Conservation (phyloP, 2,888 invertebrate species). For the Athetis lepigone region DNA sequence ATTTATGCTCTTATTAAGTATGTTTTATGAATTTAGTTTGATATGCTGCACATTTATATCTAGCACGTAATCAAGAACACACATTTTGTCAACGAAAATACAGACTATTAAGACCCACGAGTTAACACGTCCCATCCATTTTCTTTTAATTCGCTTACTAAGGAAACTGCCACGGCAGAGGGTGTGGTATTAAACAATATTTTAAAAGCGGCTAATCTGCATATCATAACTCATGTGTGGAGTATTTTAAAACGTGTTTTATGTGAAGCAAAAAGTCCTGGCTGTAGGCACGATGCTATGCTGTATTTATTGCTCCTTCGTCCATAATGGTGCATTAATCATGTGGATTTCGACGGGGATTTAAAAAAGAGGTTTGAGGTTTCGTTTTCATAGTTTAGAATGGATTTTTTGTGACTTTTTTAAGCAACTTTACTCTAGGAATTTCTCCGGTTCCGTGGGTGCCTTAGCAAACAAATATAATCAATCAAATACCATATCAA, state of each 20-base stretch:
- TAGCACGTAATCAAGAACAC: neutral
- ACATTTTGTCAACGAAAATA: neutral
- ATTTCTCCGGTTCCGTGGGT: too few species aligned
- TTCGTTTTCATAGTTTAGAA: conserved; percentile 13
- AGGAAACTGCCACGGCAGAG: conserved; percentile 35
- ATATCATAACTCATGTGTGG: conserved; percentile 54
- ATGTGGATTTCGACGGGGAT: conserved; percentile 37
- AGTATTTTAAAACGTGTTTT: conserved; percentile 54
- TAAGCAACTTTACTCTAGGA: too few species aligned
- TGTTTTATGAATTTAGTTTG: too few species aligned
- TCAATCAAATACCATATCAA: too few species aligned
- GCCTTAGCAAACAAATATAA: too few species aligned
- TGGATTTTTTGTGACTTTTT: too few species aligned
- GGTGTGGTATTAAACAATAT: conserved; percentile 57
- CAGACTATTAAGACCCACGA: neutral
- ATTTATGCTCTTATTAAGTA: too few species aligned
- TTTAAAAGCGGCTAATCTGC: conserved; percentile 58
- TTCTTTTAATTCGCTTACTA: conserved; percentile 20
- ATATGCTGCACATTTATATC: neutral
- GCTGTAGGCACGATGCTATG: conserved; percentile 26
- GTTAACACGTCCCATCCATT: neutral
- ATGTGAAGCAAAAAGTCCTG: conserved; percentile 55
- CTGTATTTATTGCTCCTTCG: conserved; percentile 46
- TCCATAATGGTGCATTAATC: conserved; percentile 55
- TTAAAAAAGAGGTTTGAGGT: conserved; percentile 27